Evolutionary conservation across 2,113 vertebrate species (phyloP).

Genomic region (Ciconia maguari): DNA sequence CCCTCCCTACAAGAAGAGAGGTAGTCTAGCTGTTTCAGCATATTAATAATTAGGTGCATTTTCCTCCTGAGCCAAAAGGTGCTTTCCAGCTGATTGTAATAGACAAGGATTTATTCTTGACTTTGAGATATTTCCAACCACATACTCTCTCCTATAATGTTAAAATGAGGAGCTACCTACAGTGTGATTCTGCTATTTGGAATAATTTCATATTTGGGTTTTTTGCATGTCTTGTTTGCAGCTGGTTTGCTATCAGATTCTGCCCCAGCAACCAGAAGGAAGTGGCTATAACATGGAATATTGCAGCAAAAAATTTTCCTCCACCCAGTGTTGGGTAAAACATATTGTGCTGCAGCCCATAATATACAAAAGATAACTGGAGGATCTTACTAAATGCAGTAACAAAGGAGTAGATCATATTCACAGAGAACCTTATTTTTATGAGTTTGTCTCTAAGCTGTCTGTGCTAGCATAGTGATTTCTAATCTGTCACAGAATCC

Average conservation of each 20-base stretch:
- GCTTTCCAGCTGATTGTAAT: not conserved
- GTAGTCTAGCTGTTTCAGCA: not conserved
- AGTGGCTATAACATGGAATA: not conserved
- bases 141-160: not conserved
- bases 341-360: not conserved
- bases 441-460: not conserved
- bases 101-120: not conserved
- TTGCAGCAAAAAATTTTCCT: not conserved
- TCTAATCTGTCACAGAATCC: not conserved
- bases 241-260: not conserved
- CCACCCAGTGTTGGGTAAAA: not conserved
- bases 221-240: not conserved
- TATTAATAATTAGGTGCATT: not conserved
- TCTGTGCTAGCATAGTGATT: not conserved
- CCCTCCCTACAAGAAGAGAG: not conserved
- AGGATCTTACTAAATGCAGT: not conserved
- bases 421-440: not conserved
- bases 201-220: not conserved
- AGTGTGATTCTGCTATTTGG: not conserved
- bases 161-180: not conserved
- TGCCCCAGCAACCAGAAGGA: not conserved
- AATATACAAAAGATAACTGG: not conserved
- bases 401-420: not conserved
- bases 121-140: not conserved
- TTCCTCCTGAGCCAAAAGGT: not conserved